phyloP scores from a whole-genome alignment of 1,140 invertebrate species.

The Gonatopus flavifemur region DNA sequence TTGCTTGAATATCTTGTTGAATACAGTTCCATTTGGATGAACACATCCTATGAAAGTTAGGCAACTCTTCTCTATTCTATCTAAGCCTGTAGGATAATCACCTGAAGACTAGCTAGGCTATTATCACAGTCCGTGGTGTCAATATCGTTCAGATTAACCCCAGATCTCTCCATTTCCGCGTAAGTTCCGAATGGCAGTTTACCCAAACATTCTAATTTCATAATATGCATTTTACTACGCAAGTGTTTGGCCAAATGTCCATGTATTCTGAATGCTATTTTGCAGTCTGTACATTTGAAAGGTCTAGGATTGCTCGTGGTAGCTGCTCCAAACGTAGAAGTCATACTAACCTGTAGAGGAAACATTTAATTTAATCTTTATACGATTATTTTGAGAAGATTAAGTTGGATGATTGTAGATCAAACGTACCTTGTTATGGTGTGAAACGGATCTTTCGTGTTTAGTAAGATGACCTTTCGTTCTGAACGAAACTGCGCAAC shows the following conservation, averaged over 20 bases:
- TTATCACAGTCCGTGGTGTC: constrained; percentile 93
- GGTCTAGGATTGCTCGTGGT: constrained; percentile 88
- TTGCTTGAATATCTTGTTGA: no score
- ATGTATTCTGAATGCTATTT: constrained; percentile 93
- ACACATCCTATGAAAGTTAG: no score
- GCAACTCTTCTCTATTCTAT: no score
- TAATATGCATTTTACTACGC: constrained; percentile 95
- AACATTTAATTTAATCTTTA: neutral
- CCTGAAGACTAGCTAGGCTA: constrained; percentile 82
- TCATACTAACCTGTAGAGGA: constrained; percentile 73
- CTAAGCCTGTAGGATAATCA: no score
- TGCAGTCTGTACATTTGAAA: constrained; percentile 93
- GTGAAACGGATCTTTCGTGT: constrained; percentile 85
- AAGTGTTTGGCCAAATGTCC: constrained; percentile 96
- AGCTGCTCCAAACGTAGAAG: constrained; percentile 80
- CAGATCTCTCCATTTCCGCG: constrained; percentile 89
- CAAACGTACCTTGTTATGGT: constrained; percentile 84
- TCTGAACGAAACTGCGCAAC: constrained; percentile 87
- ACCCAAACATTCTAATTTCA: constrained; percentile 88
- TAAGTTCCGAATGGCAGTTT: constrained; percentile 96
- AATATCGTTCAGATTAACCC: constrained; percentile 88
- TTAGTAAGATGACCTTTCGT: constrained; percentile 92
- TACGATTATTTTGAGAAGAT: neutral
- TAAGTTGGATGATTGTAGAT: neutral
- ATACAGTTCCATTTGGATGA: no score